Evolutionary conservation across 2,113 vertebrate genomes (phyloP), one percentile per base, ranked within the genome.

Genomic region (Urocynchramus pylzowi): DNA sequence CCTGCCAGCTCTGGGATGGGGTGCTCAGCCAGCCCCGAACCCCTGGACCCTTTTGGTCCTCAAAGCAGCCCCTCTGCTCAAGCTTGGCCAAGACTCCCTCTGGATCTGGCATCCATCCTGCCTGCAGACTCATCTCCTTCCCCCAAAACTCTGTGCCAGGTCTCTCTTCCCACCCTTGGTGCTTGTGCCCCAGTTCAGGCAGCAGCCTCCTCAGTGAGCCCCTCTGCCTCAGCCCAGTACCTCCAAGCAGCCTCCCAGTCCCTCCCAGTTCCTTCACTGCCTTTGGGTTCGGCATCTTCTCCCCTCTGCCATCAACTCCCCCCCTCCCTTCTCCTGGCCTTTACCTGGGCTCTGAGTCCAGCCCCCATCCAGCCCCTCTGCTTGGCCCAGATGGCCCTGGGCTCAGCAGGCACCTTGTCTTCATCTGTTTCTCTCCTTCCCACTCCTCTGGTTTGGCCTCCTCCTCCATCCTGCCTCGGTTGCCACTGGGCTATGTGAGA

Each of bases 381-480:
- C 52, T 37, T 57, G 44, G 57, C 74, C n/a, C 65, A 64, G 22
- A 3, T 7, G 26, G 23, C 52, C 0, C 0, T 14, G 85, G 73
- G 35, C 39, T 82, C 89, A 89, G 84, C 78, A 67, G 63, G 44
- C 63, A 70, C 82, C 75, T 93, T 70, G 60, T 68, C 87, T 83
- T 50, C 82, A 63, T 59, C 63, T 31, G 0, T 37, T 93, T 7
- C 74, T 83, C 70, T 30, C 81, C 69, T 87, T 73, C 77, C n/a
- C 53, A 1, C 53, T 45, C 9, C 45, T 87, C 49, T 78, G 87
- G 22, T 69, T 85, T 93, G 84, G 70, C 49, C 79, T 84, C 53
- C 54, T 84, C 33, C 65, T 87, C 76, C 47, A 11, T 0, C 0
- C 73, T 31, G 47, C 47, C 79, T 64, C 3, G 60, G 33, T 90